Base-by-base conservation (phyloP, 2,888 invertebrate species). In the Metellina segmentata region DNA sequence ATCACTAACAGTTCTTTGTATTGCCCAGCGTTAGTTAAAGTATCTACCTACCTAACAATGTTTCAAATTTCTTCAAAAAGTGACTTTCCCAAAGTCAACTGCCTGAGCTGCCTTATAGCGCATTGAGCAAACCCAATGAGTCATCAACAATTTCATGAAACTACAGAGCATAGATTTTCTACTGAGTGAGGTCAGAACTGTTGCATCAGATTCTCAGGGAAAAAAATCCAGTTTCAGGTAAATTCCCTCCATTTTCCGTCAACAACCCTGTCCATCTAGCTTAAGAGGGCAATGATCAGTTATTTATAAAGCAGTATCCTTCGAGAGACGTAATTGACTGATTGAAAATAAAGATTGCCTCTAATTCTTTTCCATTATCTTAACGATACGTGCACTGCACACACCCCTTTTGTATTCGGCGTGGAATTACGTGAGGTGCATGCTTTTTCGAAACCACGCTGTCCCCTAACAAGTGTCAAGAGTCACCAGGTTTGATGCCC, bases 401-500 rank as follows among this genome's bases (percentile, higher is more conserved):
- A 34, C 34, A 34, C 34, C 34, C 70, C 70, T 69, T 81, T 81
- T 81, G 81, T 72, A 19, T 49, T 72, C 6, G 19, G 6, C 16
- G 11, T 51, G 11, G 19, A 72, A 61, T 49, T 79, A 86, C 86
- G 86, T 86, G 86, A 78, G 48, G 20, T 13, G 86, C 79, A 86
- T 86, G 78, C n/a, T 70, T 48, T 72, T 9, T 7, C n/a, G 52
- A 20, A 79, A 51, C 52, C 51, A 49, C 79, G 34, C 69, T 71
- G 48, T 71, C 49, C n/a, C 19, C 13, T 72, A 85, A 74, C 77
- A 70, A 81, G 79, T 79, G 87, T 87, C 86, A 86, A 78, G 69
- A 74, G 86, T 78, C 87, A 79, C 72, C 71, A n/a, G 79, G 87
- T 78, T 86, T 78, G 86, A 75, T 75, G 85, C 61, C 77, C 86